These are phyloP conservation scores for Aurelia sp. DNA, from an alignment of 30 jellyfish, hydroid and myxozoan genomes.

Conservation along the genomic window DNA sequence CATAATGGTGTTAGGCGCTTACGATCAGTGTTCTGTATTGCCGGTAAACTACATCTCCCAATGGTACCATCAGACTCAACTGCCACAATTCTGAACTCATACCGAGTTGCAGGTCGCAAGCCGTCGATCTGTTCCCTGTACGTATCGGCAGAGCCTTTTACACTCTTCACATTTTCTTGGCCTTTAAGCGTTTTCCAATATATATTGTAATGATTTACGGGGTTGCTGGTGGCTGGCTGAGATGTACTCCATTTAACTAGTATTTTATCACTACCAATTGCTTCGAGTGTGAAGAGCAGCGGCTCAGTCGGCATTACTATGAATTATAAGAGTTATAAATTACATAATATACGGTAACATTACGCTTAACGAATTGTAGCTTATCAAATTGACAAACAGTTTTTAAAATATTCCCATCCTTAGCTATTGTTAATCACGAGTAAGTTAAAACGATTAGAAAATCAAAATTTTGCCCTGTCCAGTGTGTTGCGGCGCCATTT, in stretches of 20 bases:
- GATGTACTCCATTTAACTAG: slow-evolving; percentile 51
- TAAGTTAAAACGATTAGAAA: no score
- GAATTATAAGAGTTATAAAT: slow-evolving; percentile 9
- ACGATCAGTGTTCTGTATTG: slow-evolving; percentile 43
- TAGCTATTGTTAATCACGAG: no score
- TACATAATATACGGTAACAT: no score
- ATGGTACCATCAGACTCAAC: slow-evolving; percentile 44
- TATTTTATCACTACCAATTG: slow-evolving; percentile 30
- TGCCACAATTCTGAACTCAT: slow-evolving; percentile 59
- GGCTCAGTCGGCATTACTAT: slow-evolving; percentile 46
- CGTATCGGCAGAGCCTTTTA: slow-evolving; percentile 5
- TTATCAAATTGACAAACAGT: no score
- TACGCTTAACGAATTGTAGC: no score
- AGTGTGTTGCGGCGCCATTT: no score
- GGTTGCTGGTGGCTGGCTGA: background rate
- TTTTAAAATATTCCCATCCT: no score
- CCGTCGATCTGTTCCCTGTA: slow-evolving; percentile 48
- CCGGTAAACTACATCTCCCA: slow-evolving; percentile 61
- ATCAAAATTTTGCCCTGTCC: no score
- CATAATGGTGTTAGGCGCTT: slow-evolving; percentile 20
- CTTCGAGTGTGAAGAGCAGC: slow-evolving; percentile 51
- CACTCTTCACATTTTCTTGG: slow-evolving; percentile 46
- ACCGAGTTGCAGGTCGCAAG: slow-evolving; percentile 36
- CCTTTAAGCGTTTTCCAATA: slow-evolving; percentile 26
- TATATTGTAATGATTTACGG: slow-evolving; percentile 40